Evolutionary conservation across 2,888 invertebrate genomes (phyloP), one percentile per base, ranked within the genome.

Genomic region (Amphimallon solstitiale): DNA sequence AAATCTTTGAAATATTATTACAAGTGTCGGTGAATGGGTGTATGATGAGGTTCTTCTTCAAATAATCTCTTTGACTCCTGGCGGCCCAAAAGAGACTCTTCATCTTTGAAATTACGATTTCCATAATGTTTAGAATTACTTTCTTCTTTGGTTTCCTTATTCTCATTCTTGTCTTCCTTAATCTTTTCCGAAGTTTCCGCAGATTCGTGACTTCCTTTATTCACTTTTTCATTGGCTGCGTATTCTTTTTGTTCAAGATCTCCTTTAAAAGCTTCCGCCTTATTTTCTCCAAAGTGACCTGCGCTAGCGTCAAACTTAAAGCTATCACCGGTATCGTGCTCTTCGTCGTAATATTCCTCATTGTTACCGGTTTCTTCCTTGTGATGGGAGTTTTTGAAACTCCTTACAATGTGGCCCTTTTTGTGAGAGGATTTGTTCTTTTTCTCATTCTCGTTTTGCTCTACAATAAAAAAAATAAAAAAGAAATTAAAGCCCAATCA

Each of bases 351-450:
- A 80, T 85, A 87, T 71, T 81, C 85, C 71, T 86, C 86, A 1
- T 85, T 82, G 72, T 86, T 86, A 62, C 86, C 86, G 72, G 86
- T 85, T 69, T 87, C 87, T 65, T 87, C 86, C 72, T 87, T 87
- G 73, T 86, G 86, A 75, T 86, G 85, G 0, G 86, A 86, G 12
- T 84, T 82, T 74, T 87, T 86, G 74, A 86, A 86, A n/a, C 87
- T 86, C 75, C 86, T 86, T 75, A 85, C 85, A 6, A 84, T 83
- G 71, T 86, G 86, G 1, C 86, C 86, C 66, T 86, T 86, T 72
- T 86, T 86, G 73, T 86, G 86, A 61, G 85, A 84, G 61, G 85
- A 85, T 0, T 84, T 84, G 70, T 84, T 84, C 63, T 86, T 86
- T 10, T 85, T 62, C 63, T 84, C 81, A 67, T 85, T 84, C 69